Percentiles rank a stretch among this genome's conserved stretches.
Conservation (phyloP, 2,797 vertebrate species). For the Sebastes oblongus region DNA sequence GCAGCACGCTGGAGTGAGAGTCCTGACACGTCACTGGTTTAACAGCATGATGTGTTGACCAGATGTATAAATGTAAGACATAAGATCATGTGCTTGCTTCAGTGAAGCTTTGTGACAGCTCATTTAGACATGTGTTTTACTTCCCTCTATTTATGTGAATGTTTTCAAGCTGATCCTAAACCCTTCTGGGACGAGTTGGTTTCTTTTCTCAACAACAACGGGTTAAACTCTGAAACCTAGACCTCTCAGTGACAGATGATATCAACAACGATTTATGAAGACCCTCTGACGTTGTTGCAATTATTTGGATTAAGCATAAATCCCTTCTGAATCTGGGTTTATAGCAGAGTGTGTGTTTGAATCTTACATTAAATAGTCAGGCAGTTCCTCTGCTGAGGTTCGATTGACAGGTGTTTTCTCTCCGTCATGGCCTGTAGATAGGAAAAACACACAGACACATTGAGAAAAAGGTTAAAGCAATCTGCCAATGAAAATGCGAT, state of each 20-base stretch:
- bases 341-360: conserved; percentile 11
- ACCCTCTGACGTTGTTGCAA: background rate
- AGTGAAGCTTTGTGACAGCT: conserved; percentile 44
- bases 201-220: conserved; percentile 13
- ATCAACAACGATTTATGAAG: background rate
- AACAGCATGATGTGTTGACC: conserved; percentile 61
- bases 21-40: conserved; percentile 42
- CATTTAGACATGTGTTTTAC: conserved; percentile 38
- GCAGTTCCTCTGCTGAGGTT: conserved; percentile 74
- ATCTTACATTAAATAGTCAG: conserved; percentile 89
- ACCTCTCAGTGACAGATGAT: conserved; percentile 7
- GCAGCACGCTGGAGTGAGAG: conserved; percentile 9
- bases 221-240: conserved; percentile 3
- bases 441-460: conserved; percentile 43
- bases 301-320: conserved; percentile 1
- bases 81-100: conserved; percentile 60
- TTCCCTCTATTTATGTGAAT: conserved; percentile 50
- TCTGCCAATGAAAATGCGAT: conserved; percentile 69
- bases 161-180: conserved; percentile 41
- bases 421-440: conserved; percentile 72
- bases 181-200: background rate
- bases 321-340: background rate
- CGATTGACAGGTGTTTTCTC: conserved; percentile 77
- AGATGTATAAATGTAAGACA: conserved; percentile 68
- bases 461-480: conserved; percentile 50